Conservation (phyloP, 1,140 invertebrate species). For the Acromyrmex echinatior region DNA sequence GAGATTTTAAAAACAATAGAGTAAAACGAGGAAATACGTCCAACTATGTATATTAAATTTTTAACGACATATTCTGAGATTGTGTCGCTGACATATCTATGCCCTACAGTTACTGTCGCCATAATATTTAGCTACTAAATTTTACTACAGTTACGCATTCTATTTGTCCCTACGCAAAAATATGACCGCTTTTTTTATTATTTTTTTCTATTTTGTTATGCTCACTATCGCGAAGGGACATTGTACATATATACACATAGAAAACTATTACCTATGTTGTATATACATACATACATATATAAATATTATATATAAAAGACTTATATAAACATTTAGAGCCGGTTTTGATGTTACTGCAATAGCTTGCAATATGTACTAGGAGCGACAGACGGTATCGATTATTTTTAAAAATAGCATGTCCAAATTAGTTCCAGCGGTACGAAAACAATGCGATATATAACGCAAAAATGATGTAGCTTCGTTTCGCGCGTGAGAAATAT, state of each 20-base stretch:
- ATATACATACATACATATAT: background rate
- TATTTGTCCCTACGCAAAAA: constrained; percentile 47
- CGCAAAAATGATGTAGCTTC: background rate
- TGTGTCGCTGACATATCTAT: constrained; percentile 38
- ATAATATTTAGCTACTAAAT: constrained; percentile 42
- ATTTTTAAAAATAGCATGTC: constrained; percentile 47
- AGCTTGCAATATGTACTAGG: constrained; percentile 26
- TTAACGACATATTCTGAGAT: constrained; percentile 51
- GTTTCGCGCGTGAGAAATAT: background rate
- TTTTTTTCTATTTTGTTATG: constrained; percentile 25
- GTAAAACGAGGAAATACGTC: constrained; percentile 8
- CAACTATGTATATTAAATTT: constrained; percentile 34
- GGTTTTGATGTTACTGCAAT: constrained; percentile 12
- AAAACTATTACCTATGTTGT: background rate
- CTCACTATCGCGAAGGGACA: constrained; percentile 9
- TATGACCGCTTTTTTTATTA: constrained; percentile 50
- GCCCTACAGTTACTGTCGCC: constrained; percentile 21
- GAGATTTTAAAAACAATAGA: constrained; percentile 34
- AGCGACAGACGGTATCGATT: constrained; percentile 39
- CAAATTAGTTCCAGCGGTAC: constrained; percentile 13
- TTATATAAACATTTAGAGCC: constrained; percentile 42
- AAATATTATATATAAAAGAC: background rate
- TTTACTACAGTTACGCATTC: constrained; percentile 38
- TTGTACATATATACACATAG: background rate
- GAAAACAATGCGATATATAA: constrained; percentile 1